Conservation (phyloP, 92 coral and sea anemone species). For the Phenganax subtilis region DNA sequence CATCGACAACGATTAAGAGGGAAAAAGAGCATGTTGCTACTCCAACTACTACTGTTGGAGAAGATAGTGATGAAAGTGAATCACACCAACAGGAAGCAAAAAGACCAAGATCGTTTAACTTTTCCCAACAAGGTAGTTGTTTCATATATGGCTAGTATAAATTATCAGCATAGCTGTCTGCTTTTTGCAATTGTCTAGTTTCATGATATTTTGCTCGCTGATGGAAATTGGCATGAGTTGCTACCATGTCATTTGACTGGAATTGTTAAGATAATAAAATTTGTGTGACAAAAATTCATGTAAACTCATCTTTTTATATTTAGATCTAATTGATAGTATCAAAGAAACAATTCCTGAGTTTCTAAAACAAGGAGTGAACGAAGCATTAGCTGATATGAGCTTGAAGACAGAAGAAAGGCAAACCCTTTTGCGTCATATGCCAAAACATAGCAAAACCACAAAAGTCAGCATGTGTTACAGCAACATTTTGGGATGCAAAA, state of each 20-base stretch:
- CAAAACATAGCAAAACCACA: background rate
- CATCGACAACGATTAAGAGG: slow-evolving; percentile 23
- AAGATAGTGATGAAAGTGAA: slow-evolving; percentile 25
- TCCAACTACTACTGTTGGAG: background rate
- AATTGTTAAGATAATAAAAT: too few relatives aligned
- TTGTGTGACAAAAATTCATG: background rate
- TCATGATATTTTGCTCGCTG: too few relatives aligned
- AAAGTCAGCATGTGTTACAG: background rate
- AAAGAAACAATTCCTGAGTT: background rate
- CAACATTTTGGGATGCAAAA: background rate
- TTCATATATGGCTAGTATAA: too few relatives aligned
- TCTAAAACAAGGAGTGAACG: background rate
- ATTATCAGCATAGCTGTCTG: too few relatives aligned
- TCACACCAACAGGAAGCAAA: too few relatives aligned
- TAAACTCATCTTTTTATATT: background rate
- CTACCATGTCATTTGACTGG: too few relatives aligned
- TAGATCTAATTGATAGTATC: background rate
- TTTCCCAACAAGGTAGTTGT: slow-evolving; percentile 18
- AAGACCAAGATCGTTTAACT: background rate
- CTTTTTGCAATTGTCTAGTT: too few relatives aligned
- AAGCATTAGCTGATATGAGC: background rate
- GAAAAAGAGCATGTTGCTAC: background rate
- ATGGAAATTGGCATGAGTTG: too few relatives aligned
- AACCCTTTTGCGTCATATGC: background rate
- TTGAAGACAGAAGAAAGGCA: background rate